These are phyloP conservation scores for Hirtodrosophila duncani DNA, from an alignment of 2,888 invertebrate species.

Conservation along the genomic window DNA sequence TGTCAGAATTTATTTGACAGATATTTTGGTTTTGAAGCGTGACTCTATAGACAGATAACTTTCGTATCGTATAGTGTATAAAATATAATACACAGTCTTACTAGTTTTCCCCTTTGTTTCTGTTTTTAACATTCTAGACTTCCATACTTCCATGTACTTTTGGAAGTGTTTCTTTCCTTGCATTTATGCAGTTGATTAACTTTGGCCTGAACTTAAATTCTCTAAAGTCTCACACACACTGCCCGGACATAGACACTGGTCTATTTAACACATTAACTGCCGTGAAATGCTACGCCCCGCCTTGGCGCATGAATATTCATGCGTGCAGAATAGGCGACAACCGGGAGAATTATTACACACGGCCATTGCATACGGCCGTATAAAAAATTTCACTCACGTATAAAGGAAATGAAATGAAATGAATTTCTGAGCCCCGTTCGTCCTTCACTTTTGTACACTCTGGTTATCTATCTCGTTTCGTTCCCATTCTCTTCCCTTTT, in stretches of 20 bases:
- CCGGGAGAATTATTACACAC: conserved; percentile 50
- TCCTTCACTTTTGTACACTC: conserved; percentile 47
- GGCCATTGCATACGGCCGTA: conserved; percentile 46
- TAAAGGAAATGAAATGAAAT: conserved; percentile 71
- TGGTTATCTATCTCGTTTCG: conserved; percentile 46
- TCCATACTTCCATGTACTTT: too few species aligned
- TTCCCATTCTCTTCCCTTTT: background rate
- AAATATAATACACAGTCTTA: too few species aligned
- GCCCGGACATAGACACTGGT: too few species aligned
- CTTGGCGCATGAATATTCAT: conserved; percentile 39
- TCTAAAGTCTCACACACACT: too few species aligned
- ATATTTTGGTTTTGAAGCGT: too few species aligned
- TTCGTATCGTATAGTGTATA: too few species aligned
- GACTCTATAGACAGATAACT: too few species aligned
- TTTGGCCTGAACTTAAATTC: too few species aligned
- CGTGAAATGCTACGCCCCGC: background rate
- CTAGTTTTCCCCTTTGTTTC: too few species aligned
- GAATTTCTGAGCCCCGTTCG: conserved; percentile 66
- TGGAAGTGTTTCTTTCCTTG: background rate
- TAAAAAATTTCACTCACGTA: conserved; percentile 66
- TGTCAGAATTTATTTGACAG: too few species aligned
- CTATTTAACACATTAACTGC: conserved; percentile 6
- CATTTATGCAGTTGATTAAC: conserved; percentile 7
- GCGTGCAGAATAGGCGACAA: conserved; percentile 38
- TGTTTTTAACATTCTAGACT: too few species aligned